Percentiles rank a stretch among this genome's conserved stretches.
These are phyloP conservation scores for Coreoperca whiteheadi DNA, from an alignment of 2,113 vertebrate genomes.

Conservation along the genomic window DNA sequence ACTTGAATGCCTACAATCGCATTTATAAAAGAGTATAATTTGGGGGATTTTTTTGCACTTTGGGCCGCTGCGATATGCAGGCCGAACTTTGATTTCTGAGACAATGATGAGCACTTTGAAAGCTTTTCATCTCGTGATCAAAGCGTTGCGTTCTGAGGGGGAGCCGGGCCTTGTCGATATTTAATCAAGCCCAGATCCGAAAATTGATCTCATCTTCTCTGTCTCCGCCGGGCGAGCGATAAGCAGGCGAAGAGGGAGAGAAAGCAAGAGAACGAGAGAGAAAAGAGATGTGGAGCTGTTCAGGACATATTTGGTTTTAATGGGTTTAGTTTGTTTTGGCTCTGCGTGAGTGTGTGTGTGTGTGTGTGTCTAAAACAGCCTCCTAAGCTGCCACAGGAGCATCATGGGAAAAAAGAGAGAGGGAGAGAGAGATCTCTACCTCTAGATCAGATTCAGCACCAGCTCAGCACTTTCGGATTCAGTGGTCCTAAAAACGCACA, in stretches of 20 bases:
- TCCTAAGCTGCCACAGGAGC: conserved; percentile 19
- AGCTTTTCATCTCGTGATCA: conserved; percentile 63
- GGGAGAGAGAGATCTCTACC: neutral
- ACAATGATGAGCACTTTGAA: conserved; percentile 60
- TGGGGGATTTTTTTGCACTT: conserved; percentile 13
- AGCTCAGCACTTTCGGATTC: conserved; percentile 73
- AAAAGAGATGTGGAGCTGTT: neutral
- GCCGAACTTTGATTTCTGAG: conserved; percentile 49
- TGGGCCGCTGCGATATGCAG: neutral
- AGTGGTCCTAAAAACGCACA: conserved; percentile 43
- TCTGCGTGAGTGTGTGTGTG: neutral
- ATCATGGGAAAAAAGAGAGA: neutral
- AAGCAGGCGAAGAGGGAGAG: conserved; percentile 25
- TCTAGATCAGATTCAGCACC: conserved; percentile 72
- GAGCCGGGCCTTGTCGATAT: conserved; percentile 66
- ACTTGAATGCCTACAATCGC: conserved; percentile 40
- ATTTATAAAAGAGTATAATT: conserved; percentile 27
- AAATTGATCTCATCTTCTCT: conserved; percentile 70
- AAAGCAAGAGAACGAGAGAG: neutral
- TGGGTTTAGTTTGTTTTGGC: conserved; percentile 25
- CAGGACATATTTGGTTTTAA: conserved; percentile 40
- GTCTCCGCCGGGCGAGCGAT: conserved; percentile 45
- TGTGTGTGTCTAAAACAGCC: conserved; percentile 2
- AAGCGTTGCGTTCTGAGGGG: conserved; percentile 52
- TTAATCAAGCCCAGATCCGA: conserved; percentile 71